A percentile compares a stretch with the other conserved stretches of the same genome.
These are phyloP conservation scores for Zaprionus ornatus DNA, from an alignment of 1,140 invertebrate species.

Conservation along the genomic window DNA sequence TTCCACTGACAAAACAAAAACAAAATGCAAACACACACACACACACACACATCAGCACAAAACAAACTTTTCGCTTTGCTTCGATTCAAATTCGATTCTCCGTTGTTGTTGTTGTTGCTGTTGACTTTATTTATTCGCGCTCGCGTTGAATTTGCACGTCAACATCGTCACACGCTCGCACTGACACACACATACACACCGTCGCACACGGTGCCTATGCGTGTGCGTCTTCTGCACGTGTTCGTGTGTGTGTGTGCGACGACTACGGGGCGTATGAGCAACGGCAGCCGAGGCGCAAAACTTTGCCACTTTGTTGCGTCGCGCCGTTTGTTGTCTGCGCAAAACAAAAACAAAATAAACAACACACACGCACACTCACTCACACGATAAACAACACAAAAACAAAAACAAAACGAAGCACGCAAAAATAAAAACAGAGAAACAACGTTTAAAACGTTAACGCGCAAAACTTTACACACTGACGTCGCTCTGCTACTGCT, in stretches of 20 bases:
- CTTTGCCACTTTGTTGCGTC: slow-evolving; percentile 70
- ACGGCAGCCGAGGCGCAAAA: slow-evolving; percentile 65
- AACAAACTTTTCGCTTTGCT: slow-evolving; percentile 30
- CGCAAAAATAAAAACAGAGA: slow-evolving; percentile 7
- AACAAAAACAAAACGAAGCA: slow-evolving; percentile 22
- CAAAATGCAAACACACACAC: slow-evolving; percentile 37
- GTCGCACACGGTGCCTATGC: slow-evolving; percentile 5
- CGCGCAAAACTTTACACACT: slow-evolving; percentile 68
- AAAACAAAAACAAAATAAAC: slow-evolving; percentile 48
- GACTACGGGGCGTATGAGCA: slow-evolving; percentile 74
- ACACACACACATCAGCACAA: background rate
- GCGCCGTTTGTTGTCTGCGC: slow-evolving; percentile 49
- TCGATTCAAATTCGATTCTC: background rate
- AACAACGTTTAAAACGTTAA: slow-evolving; percentile 34
- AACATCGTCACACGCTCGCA: slow-evolving; percentile 34
- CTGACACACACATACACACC: background rate
- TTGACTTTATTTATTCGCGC: slow-evolving; percentile 29
- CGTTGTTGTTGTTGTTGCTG: slow-evolving; percentile 5
- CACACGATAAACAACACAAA: slow-evolving; percentile 15
- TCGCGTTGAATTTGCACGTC: slow-evolving; percentile 46
- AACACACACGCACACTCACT: slow-evolving; percentile 22
- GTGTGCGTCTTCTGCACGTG: slow-evolving; percentile 22
- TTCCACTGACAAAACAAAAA: slow-evolving; percentile 23
- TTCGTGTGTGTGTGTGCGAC: slow-evolving; percentile 31
- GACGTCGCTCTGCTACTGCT: slow-evolving; percentile 45